A percentile compares a stretch with the other conserved stretches of the same genome.
Conservation (phyloP, 2,888 invertebrate species). For the Sipha maydis region DNA sequence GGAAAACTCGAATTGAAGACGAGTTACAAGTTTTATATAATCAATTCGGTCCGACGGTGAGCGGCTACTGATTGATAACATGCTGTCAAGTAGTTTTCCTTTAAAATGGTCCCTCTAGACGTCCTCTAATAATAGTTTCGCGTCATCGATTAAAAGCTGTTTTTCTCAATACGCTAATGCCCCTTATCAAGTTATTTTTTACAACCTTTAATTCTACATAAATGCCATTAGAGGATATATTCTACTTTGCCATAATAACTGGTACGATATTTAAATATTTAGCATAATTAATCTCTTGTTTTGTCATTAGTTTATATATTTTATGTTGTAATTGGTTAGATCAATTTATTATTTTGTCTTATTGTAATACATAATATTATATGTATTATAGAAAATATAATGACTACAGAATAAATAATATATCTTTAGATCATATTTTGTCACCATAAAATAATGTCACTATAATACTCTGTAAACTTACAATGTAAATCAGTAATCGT, state of each 20-base stretch:
- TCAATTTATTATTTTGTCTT: background rate
- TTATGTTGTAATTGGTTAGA: background rate
- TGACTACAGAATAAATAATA: background rate
- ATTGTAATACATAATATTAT: background rate
- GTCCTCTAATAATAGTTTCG: slow-evolving; percentile 16
- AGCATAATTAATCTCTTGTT: background rate
- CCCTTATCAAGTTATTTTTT: slow-evolving; percentile 4
- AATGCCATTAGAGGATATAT: background rate
- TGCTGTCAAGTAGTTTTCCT: slow-evolving; percentile 51
- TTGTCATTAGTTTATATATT: background rate
- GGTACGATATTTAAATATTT: background rate
- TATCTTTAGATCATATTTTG: background rate
- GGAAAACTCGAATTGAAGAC: slow-evolving; percentile 36
- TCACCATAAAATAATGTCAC: background rate
- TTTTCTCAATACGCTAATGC: slow-evolving; percentile 28
- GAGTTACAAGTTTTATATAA: slow-evolving; percentile 58
- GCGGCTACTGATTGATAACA: slow-evolving; percentile 57
- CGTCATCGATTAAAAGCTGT: slow-evolving; percentile 39
- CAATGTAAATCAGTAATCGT: background rate
- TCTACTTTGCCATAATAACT: background rate
- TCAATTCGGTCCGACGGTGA: slow-evolving; percentile 47
- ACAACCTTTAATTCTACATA: background rate
- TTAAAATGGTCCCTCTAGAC: slow-evolving; percentile 11
- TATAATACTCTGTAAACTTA: background rate
- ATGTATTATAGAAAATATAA: background rate